phyloP scores from a whole-genome alignment of 2,888 invertebrate genomes.

The Perdita meconis region DNA sequence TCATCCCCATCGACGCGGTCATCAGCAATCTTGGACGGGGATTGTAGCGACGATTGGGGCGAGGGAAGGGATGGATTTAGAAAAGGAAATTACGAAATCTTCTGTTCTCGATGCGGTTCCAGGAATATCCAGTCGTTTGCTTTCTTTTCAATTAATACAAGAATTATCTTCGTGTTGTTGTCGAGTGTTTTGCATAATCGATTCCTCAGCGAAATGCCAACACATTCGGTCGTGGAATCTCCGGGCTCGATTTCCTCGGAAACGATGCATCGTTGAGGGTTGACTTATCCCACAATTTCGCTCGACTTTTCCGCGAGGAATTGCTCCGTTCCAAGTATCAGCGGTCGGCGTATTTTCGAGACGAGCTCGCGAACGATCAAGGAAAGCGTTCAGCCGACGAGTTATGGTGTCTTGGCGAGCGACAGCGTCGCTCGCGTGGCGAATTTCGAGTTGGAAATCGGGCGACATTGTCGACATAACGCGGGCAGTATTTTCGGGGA shows the following conservation, averaged over 20 bases:
- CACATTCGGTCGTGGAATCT: not conserved
- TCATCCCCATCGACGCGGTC: constrained; percentile 66
- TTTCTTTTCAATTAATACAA: too few relatives aligned
- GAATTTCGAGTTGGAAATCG: constrained; percentile 20
- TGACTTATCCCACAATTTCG: not conserved
- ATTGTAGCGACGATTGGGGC: constrained; percentile 42
- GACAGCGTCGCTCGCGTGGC: not conserved
- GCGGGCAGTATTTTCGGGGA: constrained; percentile 41
- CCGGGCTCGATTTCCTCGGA: not conserved
- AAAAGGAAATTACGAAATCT: constrained; percentile 53
- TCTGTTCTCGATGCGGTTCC: constrained; percentile 34
- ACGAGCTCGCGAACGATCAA: not conserved
- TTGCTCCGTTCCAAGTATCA: not conserved
- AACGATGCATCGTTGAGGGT: not conserved
- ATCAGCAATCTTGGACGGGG: constrained; percentile 62
- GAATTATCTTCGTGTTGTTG: too few relatives aligned
- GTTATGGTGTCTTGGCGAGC: not conserved
- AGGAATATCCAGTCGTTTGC: not conserved
- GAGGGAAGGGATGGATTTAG: constrained; percentile 7
- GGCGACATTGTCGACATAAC: constrained; percentile 20
- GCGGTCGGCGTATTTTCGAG: not conserved
- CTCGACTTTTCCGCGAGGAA: constrained; percentile 1
- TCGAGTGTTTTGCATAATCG: not conserved
- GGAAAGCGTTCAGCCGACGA: constrained; percentile 19
- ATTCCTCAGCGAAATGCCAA: not conserved